phyloP scores from a whole-genome alignment of 2,888 invertebrate species.

The Notodonta ziczac region DNA sequence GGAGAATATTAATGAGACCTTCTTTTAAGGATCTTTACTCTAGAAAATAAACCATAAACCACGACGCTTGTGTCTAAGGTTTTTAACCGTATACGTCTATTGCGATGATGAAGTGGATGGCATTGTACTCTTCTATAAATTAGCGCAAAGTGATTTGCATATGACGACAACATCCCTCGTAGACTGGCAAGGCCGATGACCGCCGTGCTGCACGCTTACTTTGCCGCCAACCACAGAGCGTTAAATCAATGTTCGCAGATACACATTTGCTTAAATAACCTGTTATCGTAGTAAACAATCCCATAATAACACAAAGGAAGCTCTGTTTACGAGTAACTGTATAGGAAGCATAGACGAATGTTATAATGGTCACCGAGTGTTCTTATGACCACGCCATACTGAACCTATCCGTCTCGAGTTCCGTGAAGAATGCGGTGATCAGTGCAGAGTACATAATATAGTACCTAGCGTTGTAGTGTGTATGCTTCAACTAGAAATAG shows the following conservation, averaged over 20 bases:
- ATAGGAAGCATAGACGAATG: neutral
- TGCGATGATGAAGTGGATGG: conserved; percentile 29
- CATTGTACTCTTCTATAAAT: conserved; percentile 59
- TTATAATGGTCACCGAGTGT: neutral
- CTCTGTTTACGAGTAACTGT: conserved; percentile 2
- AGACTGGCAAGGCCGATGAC: conserved; percentile 67
- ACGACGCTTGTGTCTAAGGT: conserved; percentile 9
- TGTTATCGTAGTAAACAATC: conserved; percentile 23
- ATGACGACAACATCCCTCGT: conserved; percentile 55
- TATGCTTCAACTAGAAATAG: neutral
- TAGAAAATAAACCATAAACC: neutral
- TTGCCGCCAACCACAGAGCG: conserved; percentile 44
- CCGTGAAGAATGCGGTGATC: neutral
- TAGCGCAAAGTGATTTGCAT: conserved; percentile 65
- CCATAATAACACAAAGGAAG: conserved; percentile 9
- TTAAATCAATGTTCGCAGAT: conserved; percentile 50
- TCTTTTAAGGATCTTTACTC: neutral
- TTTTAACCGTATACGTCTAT: conserved; percentile 22
- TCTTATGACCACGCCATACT: neutral
- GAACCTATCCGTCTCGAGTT: neutral
- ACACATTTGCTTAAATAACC: conserved; percentile 40
- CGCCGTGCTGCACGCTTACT: conserved; percentile 57
- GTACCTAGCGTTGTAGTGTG: neutral
- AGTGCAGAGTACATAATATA: neutral
- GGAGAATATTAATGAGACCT: neutral